phyloP scores from a whole-genome alignment of 2,797 vertebrate species.

The Karalla daura region DNA sequence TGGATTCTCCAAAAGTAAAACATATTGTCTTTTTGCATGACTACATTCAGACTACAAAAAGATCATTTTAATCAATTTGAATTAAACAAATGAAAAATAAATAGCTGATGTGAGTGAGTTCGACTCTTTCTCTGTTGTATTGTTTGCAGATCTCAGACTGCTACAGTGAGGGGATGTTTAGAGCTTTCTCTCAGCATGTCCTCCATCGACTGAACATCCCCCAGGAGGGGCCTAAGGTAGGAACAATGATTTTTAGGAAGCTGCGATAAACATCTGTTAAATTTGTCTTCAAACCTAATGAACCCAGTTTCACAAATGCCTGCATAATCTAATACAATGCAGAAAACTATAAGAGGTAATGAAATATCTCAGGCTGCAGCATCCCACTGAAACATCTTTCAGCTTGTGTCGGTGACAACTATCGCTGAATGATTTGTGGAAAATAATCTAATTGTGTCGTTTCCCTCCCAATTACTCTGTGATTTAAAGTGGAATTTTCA shows the following conservation, averaged over 20 bases:
- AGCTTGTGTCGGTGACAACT: too few species aligned
- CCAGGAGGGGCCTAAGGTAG: slow-evolving; percentile 89
- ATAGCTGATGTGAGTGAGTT: background rate
- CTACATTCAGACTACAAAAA: background rate
- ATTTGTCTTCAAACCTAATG: background rate
- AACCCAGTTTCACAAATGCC: background rate
- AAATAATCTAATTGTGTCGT: too few species aligned
- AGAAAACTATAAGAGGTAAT: too few species aligned
- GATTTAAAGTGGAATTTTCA: too few species aligned
- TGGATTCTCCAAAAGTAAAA: background rate
- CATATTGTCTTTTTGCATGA: background rate
- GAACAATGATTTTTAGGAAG: slow-evolving; percentile 8
- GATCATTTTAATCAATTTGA: background rate
- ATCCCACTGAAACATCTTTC: too few species aligned
- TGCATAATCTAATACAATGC: background rate
- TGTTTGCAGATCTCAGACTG: slow-evolving; percentile 93
- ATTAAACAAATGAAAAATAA: slow-evolving; percentile 2
- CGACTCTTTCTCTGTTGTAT: slow-evolving; percentile 40
- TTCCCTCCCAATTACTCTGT: too few species aligned
- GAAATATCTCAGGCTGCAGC: too few species aligned
- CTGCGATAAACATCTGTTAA: background rate
- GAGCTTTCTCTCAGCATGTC: slow-evolving; percentile 95
- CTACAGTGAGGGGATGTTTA: slow-evolving; percentile 90
- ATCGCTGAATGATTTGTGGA: too few species aligned
- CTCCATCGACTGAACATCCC: slow-evolving; percentile 90